These are phyloP conservation scores for Tillus elongatus DNA, from an alignment of 2,888 invertebrate genomes.

Conservation along the genomic window DNA sequence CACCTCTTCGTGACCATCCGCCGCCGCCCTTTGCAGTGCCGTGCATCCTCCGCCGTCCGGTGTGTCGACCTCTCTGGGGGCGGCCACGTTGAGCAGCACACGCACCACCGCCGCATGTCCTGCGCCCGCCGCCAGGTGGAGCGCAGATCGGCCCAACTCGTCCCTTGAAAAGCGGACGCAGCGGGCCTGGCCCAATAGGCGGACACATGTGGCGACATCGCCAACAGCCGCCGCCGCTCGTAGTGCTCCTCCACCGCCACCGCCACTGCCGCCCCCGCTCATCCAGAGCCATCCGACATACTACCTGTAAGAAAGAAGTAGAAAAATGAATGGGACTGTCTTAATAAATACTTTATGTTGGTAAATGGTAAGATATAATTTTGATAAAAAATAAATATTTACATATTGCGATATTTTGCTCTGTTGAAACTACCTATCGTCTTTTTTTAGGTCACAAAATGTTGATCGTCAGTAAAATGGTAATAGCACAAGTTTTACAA, in stretches of 20 bases:
- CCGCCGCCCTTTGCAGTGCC: constrained; percentile 69
- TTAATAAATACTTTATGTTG: too few relatives aligned
- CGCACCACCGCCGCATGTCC: constrained; percentile 37
- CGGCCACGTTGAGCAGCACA: constrained; percentile 37
- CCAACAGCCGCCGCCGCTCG: constrained; percentile 39
- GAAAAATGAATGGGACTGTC: constrained; percentile 13
- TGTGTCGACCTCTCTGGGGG: constrained; percentile 46
- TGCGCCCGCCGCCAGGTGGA: constrained; percentile 39
- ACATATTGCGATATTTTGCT: too few relatives aligned
- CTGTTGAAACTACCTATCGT: too few relatives aligned
- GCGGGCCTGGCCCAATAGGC: constrained; percentile 32
- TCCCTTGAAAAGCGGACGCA: constrained; percentile 39
- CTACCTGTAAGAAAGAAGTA: constrained; percentile 27
- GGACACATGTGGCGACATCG: constrained; percentile 35
- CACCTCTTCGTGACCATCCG: constrained; percentile 72
- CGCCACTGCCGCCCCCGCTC: constrained; percentile 30
- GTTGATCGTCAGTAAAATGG: too few relatives aligned
- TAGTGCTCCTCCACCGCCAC: constrained; percentile 33
- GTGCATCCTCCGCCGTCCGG: constrained; percentile 56
- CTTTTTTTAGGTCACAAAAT: too few relatives aligned
- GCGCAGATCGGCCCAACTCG: constrained; percentile 37
- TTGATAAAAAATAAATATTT: too few relatives aligned
- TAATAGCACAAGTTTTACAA: too few relatives aligned
- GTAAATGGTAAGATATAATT: too few relatives aligned
- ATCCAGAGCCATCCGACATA: constrained; percentile 40